A percentile compares a stretch with the other conserved stretches of the same genome.
These are phyloP conservation scores for Drosophila gaucha DNA, from an alignment of 2,888 invertebrate species.

Conservation along the genomic window DNA sequence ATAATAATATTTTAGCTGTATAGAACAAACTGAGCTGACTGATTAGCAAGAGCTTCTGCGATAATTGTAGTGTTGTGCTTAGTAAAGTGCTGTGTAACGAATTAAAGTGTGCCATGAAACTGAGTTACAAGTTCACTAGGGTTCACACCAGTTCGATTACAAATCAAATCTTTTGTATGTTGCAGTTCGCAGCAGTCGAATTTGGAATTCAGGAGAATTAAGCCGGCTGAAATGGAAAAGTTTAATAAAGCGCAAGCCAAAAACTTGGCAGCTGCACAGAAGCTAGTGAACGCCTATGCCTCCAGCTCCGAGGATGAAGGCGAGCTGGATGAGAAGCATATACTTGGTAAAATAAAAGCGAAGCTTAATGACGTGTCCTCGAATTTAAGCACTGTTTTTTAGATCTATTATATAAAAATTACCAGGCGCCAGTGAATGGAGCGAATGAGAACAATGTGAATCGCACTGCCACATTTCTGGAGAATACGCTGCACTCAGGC, in stretches of 20 bases:
- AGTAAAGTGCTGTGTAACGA: neutral
- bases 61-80: neutral
- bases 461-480: slow-evolving; percentile 86
- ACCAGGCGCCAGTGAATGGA: slow-evolving; percentile 72
- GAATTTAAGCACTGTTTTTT: neutral
- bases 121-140: neutral
- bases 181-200: neutral
- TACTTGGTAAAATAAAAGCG: slow-evolving; percentile 84
- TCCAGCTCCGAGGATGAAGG: slow-evolving; percentile 86
- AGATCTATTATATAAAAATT: slow-evolving; percentile 86
- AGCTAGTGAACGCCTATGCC: slow-evolving; percentile 85
- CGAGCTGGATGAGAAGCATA: slow-evolving; percentile 85
- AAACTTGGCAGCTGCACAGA: slow-evolving; percentile 85
- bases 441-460: slow-evolving; percentile 20
- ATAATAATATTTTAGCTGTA: neutral
- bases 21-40: neutral
- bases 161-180: neutral
- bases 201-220: slow-evolving; percentile 5
- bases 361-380: slow-evolving; percentile 56
- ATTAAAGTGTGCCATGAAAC: neutral
- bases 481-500: slow-evolving; percentile 92
- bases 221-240: slow-evolving; percentile 59
- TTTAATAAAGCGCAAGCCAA: slow-evolving; percentile 84
- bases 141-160: slow-evolving; percentile 1
- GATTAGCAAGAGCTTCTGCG: neutral